Base-by-base conservation (phyloP, 2,113 vertebrate genomes). In the Forbesichthys papilliferus region DNA sequence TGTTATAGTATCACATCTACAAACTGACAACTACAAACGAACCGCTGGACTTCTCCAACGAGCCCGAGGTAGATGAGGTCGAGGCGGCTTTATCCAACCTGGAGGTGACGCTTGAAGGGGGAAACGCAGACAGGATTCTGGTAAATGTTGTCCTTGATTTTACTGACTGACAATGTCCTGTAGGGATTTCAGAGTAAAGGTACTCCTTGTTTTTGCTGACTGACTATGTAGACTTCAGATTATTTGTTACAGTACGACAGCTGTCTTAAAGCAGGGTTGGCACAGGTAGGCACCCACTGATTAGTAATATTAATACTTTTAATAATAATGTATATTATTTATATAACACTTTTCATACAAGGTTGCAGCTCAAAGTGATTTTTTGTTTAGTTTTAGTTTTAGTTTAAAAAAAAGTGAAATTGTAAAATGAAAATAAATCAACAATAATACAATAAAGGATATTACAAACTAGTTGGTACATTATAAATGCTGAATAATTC, bases 41-140 rank as follows among this genome's bases (percentile, higher is more conserved):
- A 51, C 89, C 89, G 0, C 86, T 93, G 83, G 92, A 93, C 80
- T 81, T 83, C 65, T 88, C 87, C 16, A 83, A 88, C 0, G 96
- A 99, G 11, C 92, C 93, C 0, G 98, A 99, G 68, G 90, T 94
- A 0, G 97, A 99, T 61, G 98, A 99, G 93, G 93, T 99, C 1
- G 98, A 98, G 78, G 97, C 96, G 0, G 98, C 98, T 0, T 93
- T 99, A 56, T 96, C 95, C 55, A 95, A 96, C 81, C 80, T 99
- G 83, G 97, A 99, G 89, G 95, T 96, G 75, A 94, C 96, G 0
- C 90, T 99, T 1, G 95, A 98, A 90, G 95, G 96, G 3, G 91
- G 94, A 72, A 95, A 88, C 62, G 36, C 90, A 1, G 96, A 93
- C 80, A 94, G 84, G 51, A 75, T 93, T 79, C 92, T 98, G 94